Evolutionary conservation across 2,888 invertebrate genomes (phyloP).

Genomic region (Pinctada fucata): DNA sequence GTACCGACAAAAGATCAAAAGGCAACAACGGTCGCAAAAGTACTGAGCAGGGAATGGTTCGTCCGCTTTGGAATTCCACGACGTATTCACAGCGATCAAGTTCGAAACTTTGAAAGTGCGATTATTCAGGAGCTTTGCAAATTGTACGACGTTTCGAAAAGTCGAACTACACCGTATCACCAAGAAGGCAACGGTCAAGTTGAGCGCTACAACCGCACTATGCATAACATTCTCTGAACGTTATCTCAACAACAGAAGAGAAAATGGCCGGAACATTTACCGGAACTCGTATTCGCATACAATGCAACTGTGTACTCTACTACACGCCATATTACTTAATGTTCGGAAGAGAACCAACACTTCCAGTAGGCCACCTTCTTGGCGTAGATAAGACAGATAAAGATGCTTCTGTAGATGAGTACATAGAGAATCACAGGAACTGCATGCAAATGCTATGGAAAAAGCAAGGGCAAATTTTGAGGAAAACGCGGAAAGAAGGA

Average conservation of each 20-base stretch:
- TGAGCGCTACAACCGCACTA: not conserved
- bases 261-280: not conserved
- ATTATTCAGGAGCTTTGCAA: not conserved
- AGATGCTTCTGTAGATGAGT: no score
- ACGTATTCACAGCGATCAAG: conserved; percentile 36
- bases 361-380: no score
- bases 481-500: no score
- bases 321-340: not conserved
- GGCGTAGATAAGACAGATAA: no score
- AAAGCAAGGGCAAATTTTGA: no score
- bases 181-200: not conserved
- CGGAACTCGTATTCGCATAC: not conserved
- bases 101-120: not conserved
- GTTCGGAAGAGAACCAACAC: no score
- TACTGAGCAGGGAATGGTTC: conserved; percentile 36
- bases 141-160: not conserved
- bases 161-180: not conserved
- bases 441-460: no score
- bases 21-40: conserved; percentile 36
- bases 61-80: conserved; percentile 36
- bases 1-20: conserved; percentile 42
- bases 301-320: not conserved
- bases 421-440: no score
- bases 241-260: not conserved
- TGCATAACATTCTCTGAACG: not conserved